Conservation (phyloP, 2,888 invertebrate genomes). For the Pandemis corylana region DNA sequence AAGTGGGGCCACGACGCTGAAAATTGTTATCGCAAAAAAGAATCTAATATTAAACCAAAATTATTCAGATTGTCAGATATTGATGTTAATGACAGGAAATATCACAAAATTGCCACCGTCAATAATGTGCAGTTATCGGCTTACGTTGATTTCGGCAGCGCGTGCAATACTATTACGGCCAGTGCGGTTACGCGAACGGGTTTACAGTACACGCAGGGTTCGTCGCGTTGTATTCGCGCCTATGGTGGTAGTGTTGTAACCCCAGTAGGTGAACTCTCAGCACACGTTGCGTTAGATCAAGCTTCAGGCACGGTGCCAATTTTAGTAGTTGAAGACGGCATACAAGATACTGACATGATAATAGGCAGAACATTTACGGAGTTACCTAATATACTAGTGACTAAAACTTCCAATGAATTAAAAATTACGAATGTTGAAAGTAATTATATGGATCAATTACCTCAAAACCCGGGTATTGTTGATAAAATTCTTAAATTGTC, state of each 20-base stretch:
- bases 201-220: background rate
- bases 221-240: slow-evolving; percentile 14
- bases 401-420: slow-evolving; percentile 17
- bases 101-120: background rate
- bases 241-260: slow-evolving; percentile 19
- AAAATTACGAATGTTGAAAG: background rate
- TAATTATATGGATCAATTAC: background rate
- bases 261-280: slow-evolving; percentile 13
- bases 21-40: slow-evolving; percentile 8
- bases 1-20: slow-evolving; percentile 15
- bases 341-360: slow-evolving; percentile 25
- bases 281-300: slow-evolving; percentile 2
- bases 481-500: slow-evolving; percentile 5
- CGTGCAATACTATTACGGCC: slow-evolving; percentile 18
- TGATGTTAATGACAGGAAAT: slow-evolving; percentile 23
- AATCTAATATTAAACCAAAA: background rate
- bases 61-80: slow-evolving; percentile 15
- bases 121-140: background rate
- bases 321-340: slow-evolving; percentile 12
- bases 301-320: slow-evolving; percentile 9
- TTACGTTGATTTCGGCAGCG: slow-evolving; percentile 19
- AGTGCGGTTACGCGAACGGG: slow-evolving; percentile 4
- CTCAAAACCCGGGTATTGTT: background rate
- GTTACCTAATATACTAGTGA: slow-evolving; percentile 2
- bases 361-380: slow-evolving; percentile 22